Evolutionary conservation across 2,888 invertebrate species (phyloP).

Genomic region (Hirtodrosophila duncani): DNA sequence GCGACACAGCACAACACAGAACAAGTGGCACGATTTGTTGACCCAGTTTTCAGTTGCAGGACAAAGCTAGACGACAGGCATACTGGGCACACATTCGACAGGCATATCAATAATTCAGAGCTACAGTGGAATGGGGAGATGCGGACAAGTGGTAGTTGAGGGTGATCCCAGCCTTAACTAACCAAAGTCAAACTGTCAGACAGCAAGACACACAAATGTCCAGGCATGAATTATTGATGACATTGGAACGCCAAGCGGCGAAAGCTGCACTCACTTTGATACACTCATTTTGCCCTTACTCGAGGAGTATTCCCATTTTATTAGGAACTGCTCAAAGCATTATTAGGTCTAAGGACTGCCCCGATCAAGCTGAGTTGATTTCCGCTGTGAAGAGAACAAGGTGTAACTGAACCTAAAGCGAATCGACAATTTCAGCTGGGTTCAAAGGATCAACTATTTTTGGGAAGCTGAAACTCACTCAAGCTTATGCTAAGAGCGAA

Average conservation of each 20-base stretch:
- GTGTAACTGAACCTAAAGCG: too few relatives aligned
- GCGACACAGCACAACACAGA: slow-evolving; percentile 43
- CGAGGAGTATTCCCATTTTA: too few relatives aligned
- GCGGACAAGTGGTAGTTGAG: not conserved
- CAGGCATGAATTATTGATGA: slow-evolving; percentile 29
- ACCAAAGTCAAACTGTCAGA: not conserved
- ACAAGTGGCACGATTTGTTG: too few relatives aligned
- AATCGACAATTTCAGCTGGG: too few relatives aligned
- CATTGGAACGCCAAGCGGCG: slow-evolving; percentile 25
- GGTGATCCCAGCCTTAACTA: not conserved
- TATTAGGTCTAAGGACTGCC: too few relatives aligned
- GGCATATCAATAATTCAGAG: slow-evolving; percentile 61
- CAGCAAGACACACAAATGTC: slow-evolving; percentile 32
- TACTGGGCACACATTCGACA: slow-evolving; percentile 24
- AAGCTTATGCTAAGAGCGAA: too few relatives aligned
- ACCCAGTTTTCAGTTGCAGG: slow-evolving; percentile 45
- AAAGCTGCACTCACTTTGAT: slow-evolving; percentile 29
- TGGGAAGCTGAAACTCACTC: too few relatives aligned
- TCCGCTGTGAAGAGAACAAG: too few relatives aligned
- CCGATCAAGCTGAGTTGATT: too few relatives aligned
- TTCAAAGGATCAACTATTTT: too few relatives aligned
- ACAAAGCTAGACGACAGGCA: slow-evolving; percentile 20
- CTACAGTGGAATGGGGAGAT: slow-evolving; percentile 22
- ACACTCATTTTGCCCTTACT: too few relatives aligned
- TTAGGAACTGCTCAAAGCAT: too few relatives aligned